A percentile compares a stretch with the other conserved stretches of the same genome.
Conservation (phyloP, 1,140 invertebrate species). For the Philotrypesis tridentata region DNA sequence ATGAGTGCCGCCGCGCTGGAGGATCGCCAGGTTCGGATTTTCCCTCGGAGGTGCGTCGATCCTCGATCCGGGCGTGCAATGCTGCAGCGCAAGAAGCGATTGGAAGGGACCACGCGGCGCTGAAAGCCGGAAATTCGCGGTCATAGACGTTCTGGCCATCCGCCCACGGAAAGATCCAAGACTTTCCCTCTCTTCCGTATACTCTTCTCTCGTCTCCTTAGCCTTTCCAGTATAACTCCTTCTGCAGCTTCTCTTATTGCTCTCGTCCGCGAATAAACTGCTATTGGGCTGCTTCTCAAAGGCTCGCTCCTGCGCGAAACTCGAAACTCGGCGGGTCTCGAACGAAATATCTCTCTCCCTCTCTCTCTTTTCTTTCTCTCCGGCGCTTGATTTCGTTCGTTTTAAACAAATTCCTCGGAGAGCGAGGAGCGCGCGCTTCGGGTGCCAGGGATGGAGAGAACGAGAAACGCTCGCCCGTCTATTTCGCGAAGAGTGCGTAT, state of each 20-base stretch:
- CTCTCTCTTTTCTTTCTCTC: not conserved
- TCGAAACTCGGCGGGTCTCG: slow-evolving; percentile 3
- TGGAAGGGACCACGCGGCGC: slow-evolving; percentile 55
- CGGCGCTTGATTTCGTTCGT: slow-evolving; percentile 25
- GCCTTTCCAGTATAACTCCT: not conserved
- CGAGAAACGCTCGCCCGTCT: not conserved
- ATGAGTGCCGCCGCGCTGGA: slow-evolving; percentile 50
- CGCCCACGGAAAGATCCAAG: slow-evolving; percentile 42
- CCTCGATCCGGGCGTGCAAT: slow-evolving; percentile 23
- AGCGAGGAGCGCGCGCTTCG: not conserved
- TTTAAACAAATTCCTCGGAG: not conserved
- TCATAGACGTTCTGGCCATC: slow-evolving; percentile 55
- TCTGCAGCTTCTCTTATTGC: not conserved
- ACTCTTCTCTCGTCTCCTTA: not conserved
- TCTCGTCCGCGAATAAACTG: slow-evolving; percentile 26
- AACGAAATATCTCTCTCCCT: not conserved
- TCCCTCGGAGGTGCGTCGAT: slow-evolving; percentile 30
- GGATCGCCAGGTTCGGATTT: slow-evolving; percentile 58
- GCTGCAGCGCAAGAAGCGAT: slow-evolving; percentile 56
- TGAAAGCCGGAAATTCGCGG: slow-evolving; percentile 59
- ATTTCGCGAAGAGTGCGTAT: too few relatives aligned
- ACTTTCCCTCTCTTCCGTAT: not conserved
- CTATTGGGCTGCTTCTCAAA: slow-evolving; percentile 30
- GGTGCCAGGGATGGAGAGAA: not conserved
- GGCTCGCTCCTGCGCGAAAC: slow-evolving; percentile 15